Percentiles rank a stretch among this genome's conserved stretches.
Evolutionary conservation across 2,797 vertebrate species (phyloP).

Genomic region (Cirrhinus mrigala): DNA sequence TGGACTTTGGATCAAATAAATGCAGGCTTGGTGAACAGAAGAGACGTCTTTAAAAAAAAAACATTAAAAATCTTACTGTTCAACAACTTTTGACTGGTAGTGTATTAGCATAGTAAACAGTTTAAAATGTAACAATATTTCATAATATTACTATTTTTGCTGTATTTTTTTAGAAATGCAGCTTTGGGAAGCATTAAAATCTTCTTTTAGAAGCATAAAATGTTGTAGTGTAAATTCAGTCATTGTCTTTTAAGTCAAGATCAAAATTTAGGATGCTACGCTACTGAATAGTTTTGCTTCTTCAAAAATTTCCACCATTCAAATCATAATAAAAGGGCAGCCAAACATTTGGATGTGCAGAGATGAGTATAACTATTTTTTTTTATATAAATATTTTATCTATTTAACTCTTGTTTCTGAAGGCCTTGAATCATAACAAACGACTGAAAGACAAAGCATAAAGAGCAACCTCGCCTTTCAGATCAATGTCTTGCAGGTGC

Average conservation of each 20-base stretch:
- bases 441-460: not conserved
- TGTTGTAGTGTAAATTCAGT: no score
- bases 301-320: not conserved
- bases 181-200: not conserved
- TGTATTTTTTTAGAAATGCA: not conserved
- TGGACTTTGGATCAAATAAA: no score
- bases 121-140: no score
- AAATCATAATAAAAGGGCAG: not conserved
- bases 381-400: not conserved
- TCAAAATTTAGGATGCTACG: not conserved
- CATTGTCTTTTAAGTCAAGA: not conserved
- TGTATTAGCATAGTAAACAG: not conserved
- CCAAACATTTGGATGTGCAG: not conserved
- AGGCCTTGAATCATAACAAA: conserved; percentile 5
- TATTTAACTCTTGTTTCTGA: not conserved
- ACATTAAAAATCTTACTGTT: not conserved
- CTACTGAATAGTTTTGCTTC: not conserved
- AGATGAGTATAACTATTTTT: not conserved
- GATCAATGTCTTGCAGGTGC: conserved; percentile 4
- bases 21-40: no score
- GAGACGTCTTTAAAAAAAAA: not conserved
- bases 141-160: not conserved
- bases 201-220: not conserved
- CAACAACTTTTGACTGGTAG: no score
- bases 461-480: not conserved